phyloP scores from a whole-genome alignment of 2,113 vertebrate genomes.

The Epinephelus lanceolatus region DNA sequence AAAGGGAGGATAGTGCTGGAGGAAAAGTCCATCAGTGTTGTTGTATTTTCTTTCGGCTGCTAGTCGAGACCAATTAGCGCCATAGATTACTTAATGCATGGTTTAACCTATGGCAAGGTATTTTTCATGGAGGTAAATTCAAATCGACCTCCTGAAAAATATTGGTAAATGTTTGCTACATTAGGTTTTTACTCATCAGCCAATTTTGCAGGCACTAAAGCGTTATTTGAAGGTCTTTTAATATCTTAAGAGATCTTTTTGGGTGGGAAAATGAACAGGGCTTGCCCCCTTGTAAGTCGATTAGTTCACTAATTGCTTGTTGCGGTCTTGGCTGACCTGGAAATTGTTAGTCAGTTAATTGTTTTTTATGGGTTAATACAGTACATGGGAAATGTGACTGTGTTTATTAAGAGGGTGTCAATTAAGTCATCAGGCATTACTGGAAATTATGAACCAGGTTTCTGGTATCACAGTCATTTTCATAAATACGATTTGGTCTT shows the following conservation, averaged over 20 bases:
- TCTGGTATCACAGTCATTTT: too few relatives aligned
- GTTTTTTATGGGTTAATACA: neutral
- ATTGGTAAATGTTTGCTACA: neutral
- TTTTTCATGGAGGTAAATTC: neutral
- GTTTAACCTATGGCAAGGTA: neutral
- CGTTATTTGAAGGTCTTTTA: conserved; percentile 7
- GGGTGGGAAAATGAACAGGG: neutral
- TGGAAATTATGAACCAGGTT: neutral
- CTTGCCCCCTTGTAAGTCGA: neutral
- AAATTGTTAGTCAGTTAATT: conserved; percentile 24
- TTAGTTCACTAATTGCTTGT: conserved; percentile 32
- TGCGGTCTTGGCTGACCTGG: conserved; percentile 23
- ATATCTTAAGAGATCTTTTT: neutral
- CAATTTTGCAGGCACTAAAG: neutral
- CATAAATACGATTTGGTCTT: neutral
- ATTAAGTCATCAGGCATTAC: neutral
- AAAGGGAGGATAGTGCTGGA: too few relatives aligned
- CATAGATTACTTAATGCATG: neutral
- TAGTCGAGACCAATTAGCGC: neutral
- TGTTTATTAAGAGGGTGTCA: conserved; percentile 27
- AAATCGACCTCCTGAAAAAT: neutral
- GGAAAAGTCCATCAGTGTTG: too few relatives aligned
- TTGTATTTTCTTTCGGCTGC: too few relatives aligned
- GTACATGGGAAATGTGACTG: conserved; percentile 1
- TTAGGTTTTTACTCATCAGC: neutral